Percentiles rank a stretch among this genome's conserved stretches.
These are phyloP conservation scores for Podarcis siculus DNA, from an alignment of 2,797 vertebrate genomes.

Conservation along the genomic window DNA sequence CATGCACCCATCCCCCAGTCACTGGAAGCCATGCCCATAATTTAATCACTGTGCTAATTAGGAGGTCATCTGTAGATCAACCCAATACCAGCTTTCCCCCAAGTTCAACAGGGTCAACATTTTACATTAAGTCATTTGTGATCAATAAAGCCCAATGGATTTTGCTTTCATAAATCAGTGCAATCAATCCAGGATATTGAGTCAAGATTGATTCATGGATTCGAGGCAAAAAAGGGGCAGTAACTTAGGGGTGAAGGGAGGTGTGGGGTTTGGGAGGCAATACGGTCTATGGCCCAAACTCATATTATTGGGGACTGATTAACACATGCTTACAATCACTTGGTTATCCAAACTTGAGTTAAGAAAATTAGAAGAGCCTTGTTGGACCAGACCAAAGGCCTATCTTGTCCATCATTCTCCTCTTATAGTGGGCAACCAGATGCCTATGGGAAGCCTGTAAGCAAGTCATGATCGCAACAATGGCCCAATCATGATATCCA, in stretches of 20 bases:
- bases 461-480: not conserved
- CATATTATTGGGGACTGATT: not conserved
- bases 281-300: not conserved
- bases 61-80: slow-evolving; percentile 86
- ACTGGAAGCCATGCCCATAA: slow-evolving; percentile 78
- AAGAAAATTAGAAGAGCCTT: not conserved
- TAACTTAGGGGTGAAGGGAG: not conserved
- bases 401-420: not conserved
- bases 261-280: not conserved
- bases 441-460: not conserved
- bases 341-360: not conserved
- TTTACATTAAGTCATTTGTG: slow-evolving; percentile 71
- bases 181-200: slow-evolving; percentile 62
- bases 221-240: not conserved
- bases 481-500: not conserved
- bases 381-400: not conserved
- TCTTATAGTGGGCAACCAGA: not conserved
- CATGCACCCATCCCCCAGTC: slow-evolving; percentile 43
- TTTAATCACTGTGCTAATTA: slow-evolving; percentile 86
- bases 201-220: slow-evolving; percentile 51
- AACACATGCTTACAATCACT: not conserved
- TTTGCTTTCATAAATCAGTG: slow-evolving; percentile 74
- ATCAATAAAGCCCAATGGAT: slow-evolving; percentile 70
- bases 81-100: slow-evolving; percentile 77
- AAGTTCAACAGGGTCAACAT: slow-evolving; percentile 75